Evolutionary conservation across 2,888 invertebrate genomes (phyloP).

Genomic region (Danaus chrysippus): DNA sequence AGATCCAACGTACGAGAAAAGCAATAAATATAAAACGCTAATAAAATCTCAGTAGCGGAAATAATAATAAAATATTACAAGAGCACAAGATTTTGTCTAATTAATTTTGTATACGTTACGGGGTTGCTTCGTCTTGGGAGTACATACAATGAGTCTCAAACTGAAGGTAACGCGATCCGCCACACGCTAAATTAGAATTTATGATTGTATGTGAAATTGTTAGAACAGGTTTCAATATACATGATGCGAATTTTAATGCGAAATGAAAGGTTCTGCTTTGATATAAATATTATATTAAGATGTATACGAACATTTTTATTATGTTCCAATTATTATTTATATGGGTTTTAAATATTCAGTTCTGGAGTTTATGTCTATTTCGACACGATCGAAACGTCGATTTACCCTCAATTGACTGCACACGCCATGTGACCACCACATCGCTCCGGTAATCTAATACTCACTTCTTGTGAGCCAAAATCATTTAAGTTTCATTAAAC

Average conservation of each 20-base stretch:
- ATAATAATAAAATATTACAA: slow-evolving; percentile 78
- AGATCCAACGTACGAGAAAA: slow-evolving; percentile 67
- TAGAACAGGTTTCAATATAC: slow-evolving; percentile 59
- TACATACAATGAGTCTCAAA: slow-evolving; percentile 71
- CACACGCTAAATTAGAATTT: slow-evolving; percentile 76
- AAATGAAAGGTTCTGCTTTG: not conserved
- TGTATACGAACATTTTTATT: no score
- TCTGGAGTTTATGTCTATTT: slow-evolving; percentile 49
- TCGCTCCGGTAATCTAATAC: slow-evolving; percentile 63
- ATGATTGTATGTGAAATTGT: slow-evolving; percentile 78
- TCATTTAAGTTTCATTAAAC: slow-evolving; percentile 21
- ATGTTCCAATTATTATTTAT: not conserved
- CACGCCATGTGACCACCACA: slow-evolving; percentile 57
- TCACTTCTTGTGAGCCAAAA: slow-evolving; percentile 44
- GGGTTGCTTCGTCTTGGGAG: slow-evolving; percentile 75
- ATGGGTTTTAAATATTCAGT: slow-evolving; percentile 11
- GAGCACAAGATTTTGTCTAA: slow-evolving; percentile 74
- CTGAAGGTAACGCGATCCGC: slow-evolving; percentile 74
- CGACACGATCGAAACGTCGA: slow-evolving; percentile 58
- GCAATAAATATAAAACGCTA: slow-evolving; percentile 73
- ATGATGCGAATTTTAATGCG: slow-evolving; percentile 13
- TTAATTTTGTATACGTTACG: slow-evolving; percentile 76
- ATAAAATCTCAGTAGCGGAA: slow-evolving; percentile 72
- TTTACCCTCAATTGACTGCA: slow-evolving; percentile 58
- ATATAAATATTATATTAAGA: no score